phyloP scores from a whole-genome alignment of 2,888 invertebrate species.

The Napeogenes inachia region DNA sequence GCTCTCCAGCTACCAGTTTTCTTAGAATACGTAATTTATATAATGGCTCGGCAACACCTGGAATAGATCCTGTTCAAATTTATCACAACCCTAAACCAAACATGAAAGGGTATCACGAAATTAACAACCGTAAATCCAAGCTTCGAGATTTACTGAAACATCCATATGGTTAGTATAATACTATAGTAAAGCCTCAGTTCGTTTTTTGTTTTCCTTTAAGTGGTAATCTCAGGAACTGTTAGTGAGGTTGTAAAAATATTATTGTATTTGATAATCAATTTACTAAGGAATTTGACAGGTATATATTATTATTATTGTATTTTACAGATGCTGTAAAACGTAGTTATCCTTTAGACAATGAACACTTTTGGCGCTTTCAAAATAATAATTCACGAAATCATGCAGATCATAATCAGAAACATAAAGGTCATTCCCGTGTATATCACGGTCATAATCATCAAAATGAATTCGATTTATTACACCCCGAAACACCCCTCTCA shows the following conservation, averaged over 20 bases:
- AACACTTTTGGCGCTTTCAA: conserved; percentile 36
- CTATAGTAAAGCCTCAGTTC: background rate
- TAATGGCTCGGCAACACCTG: conserved; percentile 47
- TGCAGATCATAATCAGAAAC: conserved; percentile 39
- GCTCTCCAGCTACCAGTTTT: conserved; percentile 45
- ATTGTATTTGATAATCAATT: too few relatives aligned
- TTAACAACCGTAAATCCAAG: conserved; percentile 8
- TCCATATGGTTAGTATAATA: conserved; percentile 1
- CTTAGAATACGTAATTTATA: conserved; percentile 58
- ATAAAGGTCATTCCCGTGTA: conserved; percentile 51
- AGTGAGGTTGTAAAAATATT: too few relatives aligned
- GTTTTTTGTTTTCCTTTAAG: too few relatives aligned
- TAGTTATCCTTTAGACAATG: conserved; percentile 27
- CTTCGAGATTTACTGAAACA: conserved; percentile 3
- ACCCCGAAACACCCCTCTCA: conserved; percentile 34
- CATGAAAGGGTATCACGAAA: conserved; percentile 36
- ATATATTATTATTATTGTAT: conserved; percentile 5
- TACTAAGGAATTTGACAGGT: too few relatives aligned
- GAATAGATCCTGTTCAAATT: conserved; percentile 51
- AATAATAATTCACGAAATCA: conserved; percentile 38
- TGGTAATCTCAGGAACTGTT: too few relatives aligned
- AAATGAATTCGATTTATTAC: conserved; percentile 31
- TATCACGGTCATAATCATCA: conserved; percentile 46
- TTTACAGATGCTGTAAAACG: conserved; percentile 47
- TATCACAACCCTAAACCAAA: conserved; percentile 30